These are phyloP conservation scores for Oppia nitens DNA, from an alignment of 1,140 invertebrate species.

Conservation along the genomic window DNA sequence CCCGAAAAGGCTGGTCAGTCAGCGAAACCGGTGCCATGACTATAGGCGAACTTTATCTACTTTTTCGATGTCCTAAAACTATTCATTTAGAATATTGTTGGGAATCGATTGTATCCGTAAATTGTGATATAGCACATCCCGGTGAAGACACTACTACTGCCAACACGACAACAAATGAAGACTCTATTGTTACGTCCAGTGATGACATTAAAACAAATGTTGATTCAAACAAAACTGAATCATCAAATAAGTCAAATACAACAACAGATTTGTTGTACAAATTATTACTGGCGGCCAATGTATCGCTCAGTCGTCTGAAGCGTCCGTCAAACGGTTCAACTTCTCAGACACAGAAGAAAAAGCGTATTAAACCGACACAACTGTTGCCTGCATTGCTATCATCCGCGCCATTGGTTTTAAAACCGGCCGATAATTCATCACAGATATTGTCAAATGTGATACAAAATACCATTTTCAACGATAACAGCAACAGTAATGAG, in stretches of 20 bases:
- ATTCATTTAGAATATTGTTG: conserved; percentile 16
- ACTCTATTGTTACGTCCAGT: too few species aligned
- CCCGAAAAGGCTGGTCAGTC: conserved; percentile 15
- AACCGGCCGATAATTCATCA: not conserved
- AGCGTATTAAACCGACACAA: not conserved
- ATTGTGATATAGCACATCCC: not conserved
- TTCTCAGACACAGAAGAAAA: not conserved
- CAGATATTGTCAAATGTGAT: not conserved
- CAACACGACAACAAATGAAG: not conserved
- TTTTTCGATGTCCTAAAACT: conserved; percentile 11
- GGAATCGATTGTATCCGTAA: not conserved
- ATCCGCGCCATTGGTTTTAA: not conserved
- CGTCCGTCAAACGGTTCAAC: not conserved
- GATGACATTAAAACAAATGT: not conserved
- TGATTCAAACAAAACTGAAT: not conserved
- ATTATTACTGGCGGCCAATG: conserved; percentile 7
- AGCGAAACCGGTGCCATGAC: conserved; percentile 5
- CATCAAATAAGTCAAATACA: not conserved
- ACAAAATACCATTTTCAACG: not conserved
- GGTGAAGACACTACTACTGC: not conserved
- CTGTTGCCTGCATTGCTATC: not conserved
- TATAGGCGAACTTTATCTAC: conserved; percentile 17
- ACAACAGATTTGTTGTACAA: conserved; percentile 2
- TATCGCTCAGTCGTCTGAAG: conserved; percentile 7
- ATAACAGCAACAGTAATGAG: not conserved